These are phyloP conservation scores for Drosophila santomea DNA, from an alignment of 1,140 invertebrate species.

Conservation along the genomic window DNA sequence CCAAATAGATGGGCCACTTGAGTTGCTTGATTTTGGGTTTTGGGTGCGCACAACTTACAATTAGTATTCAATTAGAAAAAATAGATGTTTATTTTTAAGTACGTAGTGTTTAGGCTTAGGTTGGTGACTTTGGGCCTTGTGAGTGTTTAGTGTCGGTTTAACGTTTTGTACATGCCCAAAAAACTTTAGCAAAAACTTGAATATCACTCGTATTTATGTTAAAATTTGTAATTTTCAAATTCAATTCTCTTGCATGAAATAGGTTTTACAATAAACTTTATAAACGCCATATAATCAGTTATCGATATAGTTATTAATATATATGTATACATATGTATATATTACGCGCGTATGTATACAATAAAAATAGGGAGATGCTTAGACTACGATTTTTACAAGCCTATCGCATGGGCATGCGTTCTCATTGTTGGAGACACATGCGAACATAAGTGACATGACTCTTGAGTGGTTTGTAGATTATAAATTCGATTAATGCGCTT, in stretches of 20 bases:
- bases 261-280: conserved; percentile 69
- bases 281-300: conserved; percentile 64
- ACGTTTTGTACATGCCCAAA: conserved; percentile 57
- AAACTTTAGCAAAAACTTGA: conserved; percentile 53
- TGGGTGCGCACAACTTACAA: conserved; percentile 39
- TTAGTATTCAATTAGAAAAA: conserved; percentile 50
- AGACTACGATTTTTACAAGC: conserved; percentile 50
- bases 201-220: conserved; percentile 62
- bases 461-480: conserved; percentile 43
- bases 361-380: conserved; percentile 56
- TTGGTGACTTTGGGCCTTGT: conserved; percentile 1
- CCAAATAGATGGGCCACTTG: conserved; percentile 7
- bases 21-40: conserved; percentile 33
- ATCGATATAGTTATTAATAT: conserved; percentile 36
- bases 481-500: conserved; percentile 53
- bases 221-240: conserved; percentile 66
- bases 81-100: conserved; percentile 42
- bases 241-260: conserved; percentile 80
- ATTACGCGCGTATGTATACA: conserved; percentile 37
- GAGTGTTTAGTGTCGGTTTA: conserved; percentile 30
- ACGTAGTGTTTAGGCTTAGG: conserved; percentile 3
- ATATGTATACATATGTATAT: conserved; percentile 29
- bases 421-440: conserved; percentile 10
- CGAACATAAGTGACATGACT: conserved; percentile 36
- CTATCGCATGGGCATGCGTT: conserved; percentile 20